Conservation (phyloP, 2,888 invertebrate species). For the Pheosia gnoma region DNA sequence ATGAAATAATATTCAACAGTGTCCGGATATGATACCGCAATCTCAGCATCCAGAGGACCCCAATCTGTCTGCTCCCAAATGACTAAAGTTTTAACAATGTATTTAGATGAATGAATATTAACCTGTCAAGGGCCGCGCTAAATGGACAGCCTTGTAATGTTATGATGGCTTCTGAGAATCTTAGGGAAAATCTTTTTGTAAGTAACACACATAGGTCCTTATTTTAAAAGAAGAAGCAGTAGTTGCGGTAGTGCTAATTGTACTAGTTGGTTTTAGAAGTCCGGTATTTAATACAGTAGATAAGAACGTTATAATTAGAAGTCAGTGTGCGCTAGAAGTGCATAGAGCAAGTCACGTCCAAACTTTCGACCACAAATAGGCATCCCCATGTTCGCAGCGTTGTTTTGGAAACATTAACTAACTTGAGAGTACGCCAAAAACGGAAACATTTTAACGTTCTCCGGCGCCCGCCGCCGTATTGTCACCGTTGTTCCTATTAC, state of each 20-base stretch:
- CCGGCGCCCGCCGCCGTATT: conserved; percentile 59
- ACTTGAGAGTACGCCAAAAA: conserved; percentile 81
- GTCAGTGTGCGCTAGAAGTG: conserved; percentile 37
- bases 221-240: conserved; percentile 7
- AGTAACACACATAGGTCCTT: neutral
- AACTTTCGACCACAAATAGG: conserved; percentile 61
- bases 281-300: conserved; percentile 24
- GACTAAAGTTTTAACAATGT: conserved; percentile 37
- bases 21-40: conserved; percentile 25
- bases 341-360: conserved; percentile 51
- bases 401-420: conserved; percentile 81
- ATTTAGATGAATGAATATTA: conserved; percentile 38
- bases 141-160: conserved; percentile 19
- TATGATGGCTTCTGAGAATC: conserved; percentile 13
- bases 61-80: conserved; percentile 32
- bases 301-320: conserved; percentile 49
- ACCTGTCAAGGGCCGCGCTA: conserved; percentile 27
- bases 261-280: conserved; percentile 18
- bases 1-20: conserved; percentile 22
- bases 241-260: conserved; percentile 22
- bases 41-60: conserved; percentile 18
- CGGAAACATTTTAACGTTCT: conserved; percentile 74
- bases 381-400: conserved; percentile 62
- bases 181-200: conserved; percentile 21
- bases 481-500: conserved; percentile 65